Base-by-base conservation (phyloP, 2,888 invertebrate species). In the Tortricodes alternella region DNA sequence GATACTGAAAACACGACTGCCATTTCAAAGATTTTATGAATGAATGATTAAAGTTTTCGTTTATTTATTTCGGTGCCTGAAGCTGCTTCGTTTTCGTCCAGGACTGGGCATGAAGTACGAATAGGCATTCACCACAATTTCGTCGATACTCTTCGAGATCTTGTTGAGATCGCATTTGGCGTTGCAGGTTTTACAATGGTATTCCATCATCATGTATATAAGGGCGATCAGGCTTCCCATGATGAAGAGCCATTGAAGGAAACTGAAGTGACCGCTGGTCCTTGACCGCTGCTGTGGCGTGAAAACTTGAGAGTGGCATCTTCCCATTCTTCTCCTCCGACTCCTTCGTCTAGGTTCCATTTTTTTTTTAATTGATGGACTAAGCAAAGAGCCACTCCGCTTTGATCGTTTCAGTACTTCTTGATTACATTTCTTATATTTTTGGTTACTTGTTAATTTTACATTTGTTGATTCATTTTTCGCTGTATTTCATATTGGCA, bases 141-240 rank as follows among this genome's bases (percentile, higher is more conserved):
- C 74, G 19, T 80, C 72, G 48, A 89, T 76, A 53, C 67, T 78
- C 59, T 65, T 79, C 0, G 78, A 73, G 13, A 89, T 69, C 34
- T 67, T 72, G 6, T 65, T 68, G 6, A 82, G 44, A 44, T 83
- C 71, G 55, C 63, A 73, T 60, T 73, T 81, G 1, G 72, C 60
- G 9, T 44, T 67, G 56, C 85, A 86, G 19, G 69, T 67, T 16
- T 39, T 70, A 53, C 80, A 85, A 34, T 87, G 84, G 48, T 79
- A 73, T 11, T 86, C 80, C 19, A 87, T 58, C 74, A 85, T 78
- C 19, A 85, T 23, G 58, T 81, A 86, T 2, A 84, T 72, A 0
- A 84, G 53, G 1, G 70, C 74, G 27, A 85, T 62, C 0, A 89
- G 62, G 59, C 74, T 73, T 1, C 71, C 63, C 62, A 85, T 53